Percentiles rank a stretch among this genome's conserved stretches.
These are phyloP conservation scores for Leucophenga varia DNA, from an alignment of 1,140 invertebrate genomes.

Conservation along the genomic window DNA sequence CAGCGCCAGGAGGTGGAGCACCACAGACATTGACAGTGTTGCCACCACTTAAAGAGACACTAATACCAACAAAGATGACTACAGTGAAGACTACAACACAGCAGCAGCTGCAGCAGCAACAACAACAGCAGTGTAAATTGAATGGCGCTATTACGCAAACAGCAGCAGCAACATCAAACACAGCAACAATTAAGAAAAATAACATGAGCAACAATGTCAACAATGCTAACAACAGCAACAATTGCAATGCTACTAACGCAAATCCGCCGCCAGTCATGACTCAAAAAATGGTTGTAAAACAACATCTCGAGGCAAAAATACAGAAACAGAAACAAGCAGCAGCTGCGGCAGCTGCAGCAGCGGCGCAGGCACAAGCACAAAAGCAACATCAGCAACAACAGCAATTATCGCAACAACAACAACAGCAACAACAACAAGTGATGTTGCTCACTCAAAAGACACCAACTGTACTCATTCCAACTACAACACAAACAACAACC, in stretches of 20 bases:
- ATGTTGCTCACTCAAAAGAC: constrained; percentile 52
- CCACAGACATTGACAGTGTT: constrained; percentile 36
- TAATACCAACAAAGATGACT: constrained; percentile 38
- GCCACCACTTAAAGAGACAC: constrained; percentile 30
- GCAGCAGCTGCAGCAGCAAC: too few species aligned
- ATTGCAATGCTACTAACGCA: neutral
- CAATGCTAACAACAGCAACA: constrained; percentile 13
- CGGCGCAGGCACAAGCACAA: constrained; percentile 28
- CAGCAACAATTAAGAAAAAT: too few species aligned
- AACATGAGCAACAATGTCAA: neutral
- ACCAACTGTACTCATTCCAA: constrained; percentile 56
- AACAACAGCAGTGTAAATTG: neutral
- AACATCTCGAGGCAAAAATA: constrained; percentile 70
- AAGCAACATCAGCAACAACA: constrained; percentile 53
- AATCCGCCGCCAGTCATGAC: constrained; percentile 32
- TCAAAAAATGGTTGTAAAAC: constrained; percentile 64
- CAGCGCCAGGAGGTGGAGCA: constrained; percentile 34
- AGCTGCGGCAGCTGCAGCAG: constrained; percentile 32
- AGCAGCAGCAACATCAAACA: constrained; percentile 17
- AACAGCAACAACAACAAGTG: constrained; percentile 37
- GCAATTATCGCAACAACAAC: constrained; percentile 47
- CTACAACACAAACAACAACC: constrained; percentile 35
- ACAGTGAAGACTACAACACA: constrained; percentile 22
- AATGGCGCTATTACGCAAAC: neutral
- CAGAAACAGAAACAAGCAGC: constrained; percentile 58